Percentiles rank a stretch among this genome's conserved stretches.
phyloP scores from a whole-genome alignment of 2,888 invertebrate genomes.

The Cantharis flavilabris region DNA sequence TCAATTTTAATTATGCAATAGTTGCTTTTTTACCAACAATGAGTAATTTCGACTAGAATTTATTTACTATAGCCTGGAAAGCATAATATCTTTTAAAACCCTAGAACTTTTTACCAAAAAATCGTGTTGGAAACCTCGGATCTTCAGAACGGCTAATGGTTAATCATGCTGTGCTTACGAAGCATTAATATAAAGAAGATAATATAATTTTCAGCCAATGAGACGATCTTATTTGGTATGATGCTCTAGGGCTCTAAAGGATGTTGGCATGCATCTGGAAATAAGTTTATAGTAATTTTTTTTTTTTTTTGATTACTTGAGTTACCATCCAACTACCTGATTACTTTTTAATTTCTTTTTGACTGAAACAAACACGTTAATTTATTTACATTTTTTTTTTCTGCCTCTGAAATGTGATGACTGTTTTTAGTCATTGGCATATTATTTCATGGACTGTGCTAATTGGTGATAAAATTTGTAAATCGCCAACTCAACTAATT shows the following conservation, averaged over 20 bases:
- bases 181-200: too few species aligned
- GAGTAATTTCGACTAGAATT: background rate
- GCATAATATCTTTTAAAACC: background rate
- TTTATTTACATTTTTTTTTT: background rate
- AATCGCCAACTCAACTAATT: background rate
- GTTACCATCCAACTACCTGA: background rate
- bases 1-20: conserved; percentile 63
- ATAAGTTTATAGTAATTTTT: background rate
- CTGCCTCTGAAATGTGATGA: background rate
- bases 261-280: background rate
- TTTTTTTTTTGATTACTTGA: background rate
- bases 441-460: background rate
- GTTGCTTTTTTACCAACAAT: background rate
- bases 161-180: too few species aligned
- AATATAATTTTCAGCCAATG: too few species aligned
- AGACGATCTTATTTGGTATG: background rate
- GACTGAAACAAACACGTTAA: background rate
- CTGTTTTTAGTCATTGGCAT: background rate
- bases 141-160: background rate
- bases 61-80: too few species aligned
- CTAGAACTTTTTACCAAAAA: background rate
- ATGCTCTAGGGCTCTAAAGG: background rate
- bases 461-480: background rate
- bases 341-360: background rate
- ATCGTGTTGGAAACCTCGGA: background rate